Evolutionary conservation across 1,140 invertebrate genomes (phyloP).

Genomic region (Zeugodacus cucurbitae): DNA sequence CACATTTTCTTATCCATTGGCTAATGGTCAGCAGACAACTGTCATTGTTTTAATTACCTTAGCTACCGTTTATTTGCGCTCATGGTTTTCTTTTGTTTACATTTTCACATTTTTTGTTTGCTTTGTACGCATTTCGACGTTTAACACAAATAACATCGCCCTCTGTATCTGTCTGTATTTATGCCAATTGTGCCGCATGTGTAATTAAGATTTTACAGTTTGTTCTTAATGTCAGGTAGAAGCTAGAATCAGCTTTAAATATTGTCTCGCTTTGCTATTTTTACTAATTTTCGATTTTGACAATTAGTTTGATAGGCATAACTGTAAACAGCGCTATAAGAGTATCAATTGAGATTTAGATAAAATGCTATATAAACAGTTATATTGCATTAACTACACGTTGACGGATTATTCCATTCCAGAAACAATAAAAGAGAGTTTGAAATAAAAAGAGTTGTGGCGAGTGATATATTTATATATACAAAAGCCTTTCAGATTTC

Average conservation of each 20-base stretch:
- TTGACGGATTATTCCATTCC: too few species aligned
- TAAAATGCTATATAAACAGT: too few species aligned
- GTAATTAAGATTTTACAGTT: slow-evolving; percentile 9
- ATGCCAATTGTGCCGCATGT: not conserved
- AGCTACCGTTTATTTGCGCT: not conserved
- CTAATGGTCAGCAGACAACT: slow-evolving; percentile 17
- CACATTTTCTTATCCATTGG: not conserved
- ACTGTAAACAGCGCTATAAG: not conserved
- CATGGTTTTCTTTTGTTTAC: not conserved
- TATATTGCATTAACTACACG: too few species aligned
- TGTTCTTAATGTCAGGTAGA: not conserved
- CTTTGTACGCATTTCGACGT: not conserved
- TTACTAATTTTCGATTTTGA: not conserved
- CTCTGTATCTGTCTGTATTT: not conserved
- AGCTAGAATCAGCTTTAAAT: not conserved
- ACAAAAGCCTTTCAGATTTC: too few species aligned
- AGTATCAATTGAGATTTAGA: not conserved
- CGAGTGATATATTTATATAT: too few species aligned
- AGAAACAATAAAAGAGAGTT: too few species aligned
- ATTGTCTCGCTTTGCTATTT: not conserved
- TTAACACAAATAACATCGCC: not conserved
- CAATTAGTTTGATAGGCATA: not conserved
- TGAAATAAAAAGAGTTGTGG: too few species aligned
- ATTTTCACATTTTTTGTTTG: not conserved
- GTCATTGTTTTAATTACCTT: slow-evolving; percentile 17